phyloP scores from a whole-genome alignment of 2,888 invertebrate genomes.

The Diarsia dahlii region DNA sequence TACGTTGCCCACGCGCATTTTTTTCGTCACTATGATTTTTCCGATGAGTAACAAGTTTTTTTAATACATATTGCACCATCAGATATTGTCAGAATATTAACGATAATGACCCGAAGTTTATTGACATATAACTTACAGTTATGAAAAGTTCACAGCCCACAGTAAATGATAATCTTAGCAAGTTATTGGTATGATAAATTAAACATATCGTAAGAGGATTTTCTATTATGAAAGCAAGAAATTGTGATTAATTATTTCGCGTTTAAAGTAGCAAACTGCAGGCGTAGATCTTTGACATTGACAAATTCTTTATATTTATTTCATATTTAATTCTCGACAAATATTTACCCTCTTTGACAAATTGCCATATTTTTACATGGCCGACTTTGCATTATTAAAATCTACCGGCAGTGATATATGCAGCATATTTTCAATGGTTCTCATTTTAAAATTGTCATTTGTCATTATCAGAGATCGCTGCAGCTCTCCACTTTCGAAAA shows the following conservation, averaged over 20 bases:
- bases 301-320: constrained; percentile 47
- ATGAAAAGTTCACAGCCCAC: constrained; percentile 36
- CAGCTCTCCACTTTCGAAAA: constrained; percentile 82
- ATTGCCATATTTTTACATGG: constrained; percentile 48
- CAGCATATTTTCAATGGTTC: constrained; percentile 56
- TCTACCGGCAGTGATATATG: constrained; percentile 55
- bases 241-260: constrained; percentile 21
- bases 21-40: constrained; percentile 72
- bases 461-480: constrained; percentile 73
- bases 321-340: constrained; percentile 30
- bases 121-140: constrained; percentile 67
- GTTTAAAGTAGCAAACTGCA: constrained; percentile 49
- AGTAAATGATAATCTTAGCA: constrained; percentile 21
- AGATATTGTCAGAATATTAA: constrained; percentile 54
- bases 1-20: constrained; percentile 79
- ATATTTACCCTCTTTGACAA: constrained; percentile 56
- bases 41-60: constrained; percentile 78
- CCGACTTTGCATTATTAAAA: constrained; percentile 60
- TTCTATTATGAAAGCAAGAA: constrained; percentile 7
- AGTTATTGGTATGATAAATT: constrained; percentile 9
- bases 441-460: constrained; percentile 73
- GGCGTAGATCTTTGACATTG: constrained; percentile 32
- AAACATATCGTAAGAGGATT: constrained; percentile 17
- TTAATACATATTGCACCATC: constrained; percentile 74
- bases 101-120: constrained; percentile 71